These are phyloP conservation scores for Drosophila erecta DNA, from an alignment of 1,140 invertebrate genomes.

Conservation along the genomic window DNA sequence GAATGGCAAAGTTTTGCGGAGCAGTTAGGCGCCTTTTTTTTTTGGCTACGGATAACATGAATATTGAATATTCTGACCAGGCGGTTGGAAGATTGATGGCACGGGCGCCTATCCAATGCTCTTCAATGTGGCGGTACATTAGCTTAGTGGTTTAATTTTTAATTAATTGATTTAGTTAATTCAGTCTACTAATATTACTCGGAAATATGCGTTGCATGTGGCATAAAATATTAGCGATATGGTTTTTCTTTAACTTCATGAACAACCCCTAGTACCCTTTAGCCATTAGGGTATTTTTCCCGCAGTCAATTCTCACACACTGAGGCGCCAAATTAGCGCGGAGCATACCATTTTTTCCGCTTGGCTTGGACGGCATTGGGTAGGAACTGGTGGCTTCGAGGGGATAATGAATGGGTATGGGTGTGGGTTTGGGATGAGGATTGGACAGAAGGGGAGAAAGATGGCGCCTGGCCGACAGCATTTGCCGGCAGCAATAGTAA, in stretches of 20 bases:
- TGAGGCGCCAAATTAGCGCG: conserved; percentile 75
- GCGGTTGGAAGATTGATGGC: background rate
- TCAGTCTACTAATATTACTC: too few species aligned
- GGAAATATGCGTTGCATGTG: too few species aligned
- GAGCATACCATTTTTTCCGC: conserved; percentile 35
- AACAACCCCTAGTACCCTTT: background rate
- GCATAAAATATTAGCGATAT: too few species aligned
- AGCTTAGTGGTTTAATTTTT: background rate
- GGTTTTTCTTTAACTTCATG: background rate
- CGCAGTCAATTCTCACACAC: conserved; percentile 71
- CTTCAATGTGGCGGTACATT: background rate
- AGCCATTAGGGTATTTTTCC: conserved; percentile 22
- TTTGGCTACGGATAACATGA: conserved; percentile 9
- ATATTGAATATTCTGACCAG: conserved; percentile 25
- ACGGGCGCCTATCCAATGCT: background rate
- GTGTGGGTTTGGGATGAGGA: too few species aligned
- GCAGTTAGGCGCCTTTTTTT: conserved; percentile 3
- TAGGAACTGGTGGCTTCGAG: background rate
- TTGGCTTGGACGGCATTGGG: conserved; percentile 28
- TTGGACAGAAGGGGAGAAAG: background rate
- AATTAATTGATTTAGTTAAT: too few species aligned
- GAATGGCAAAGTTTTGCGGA: conserved; percentile 58
- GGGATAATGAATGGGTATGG: background rate
- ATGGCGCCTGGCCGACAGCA: conserved; percentile 53
- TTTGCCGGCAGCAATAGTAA: conserved; percentile 73